A percentile compares a stretch with the other conserved stretches of the same genome.
Conservation (phyloP, 1,140 invertebrate genomes). For the Hesperophylax magnus region DNA sequence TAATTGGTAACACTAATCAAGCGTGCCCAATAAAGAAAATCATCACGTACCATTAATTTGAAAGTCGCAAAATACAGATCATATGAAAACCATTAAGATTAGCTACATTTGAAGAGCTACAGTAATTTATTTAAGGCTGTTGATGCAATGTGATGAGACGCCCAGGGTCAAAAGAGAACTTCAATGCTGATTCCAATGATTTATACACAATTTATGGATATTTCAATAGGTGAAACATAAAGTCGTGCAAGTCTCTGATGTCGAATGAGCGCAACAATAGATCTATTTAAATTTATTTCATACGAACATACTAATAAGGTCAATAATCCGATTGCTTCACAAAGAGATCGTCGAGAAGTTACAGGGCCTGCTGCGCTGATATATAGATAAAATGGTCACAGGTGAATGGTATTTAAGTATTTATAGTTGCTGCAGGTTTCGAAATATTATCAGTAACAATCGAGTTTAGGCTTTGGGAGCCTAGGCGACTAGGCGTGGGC, state of each 20-base stretch:
- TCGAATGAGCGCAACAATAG: constrained; percentile 17
- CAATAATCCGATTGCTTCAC: constrained; percentile 32
- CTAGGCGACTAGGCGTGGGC: constrained; percentile 19
- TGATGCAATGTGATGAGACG: neutral
- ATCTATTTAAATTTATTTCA: constrained; percentile 7
- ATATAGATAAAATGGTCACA: constrained; percentile 26
- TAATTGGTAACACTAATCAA: constrained; percentile 14
- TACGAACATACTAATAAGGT: constrained; percentile 23
- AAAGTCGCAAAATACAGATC: neutral
- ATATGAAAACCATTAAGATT: too few relatives aligned
- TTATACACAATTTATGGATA: too few relatives aligned
- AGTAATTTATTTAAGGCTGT: too few relatives aligned
- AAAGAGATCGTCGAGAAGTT: constrained; percentile 32
- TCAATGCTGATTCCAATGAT: too few relatives aligned
- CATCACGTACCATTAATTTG: constrained; percentile 5
- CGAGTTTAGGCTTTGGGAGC: neutral
- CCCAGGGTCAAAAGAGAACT: neutral
- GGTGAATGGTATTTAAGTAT: constrained; percentile 35
- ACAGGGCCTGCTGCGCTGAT: constrained; percentile 19
- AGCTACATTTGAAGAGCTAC: too few relatives aligned
- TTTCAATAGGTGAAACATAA: constrained; percentile 2
- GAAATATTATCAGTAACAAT: constrained; percentile 28
- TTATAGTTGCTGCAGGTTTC: constrained; percentile 20
- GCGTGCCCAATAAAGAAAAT: neutral
- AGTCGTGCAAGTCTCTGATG: neutral